Base-by-base conservation (phyloP, 2,888 invertebrate species). In the Pyrocoelia pectoralis region DNA sequence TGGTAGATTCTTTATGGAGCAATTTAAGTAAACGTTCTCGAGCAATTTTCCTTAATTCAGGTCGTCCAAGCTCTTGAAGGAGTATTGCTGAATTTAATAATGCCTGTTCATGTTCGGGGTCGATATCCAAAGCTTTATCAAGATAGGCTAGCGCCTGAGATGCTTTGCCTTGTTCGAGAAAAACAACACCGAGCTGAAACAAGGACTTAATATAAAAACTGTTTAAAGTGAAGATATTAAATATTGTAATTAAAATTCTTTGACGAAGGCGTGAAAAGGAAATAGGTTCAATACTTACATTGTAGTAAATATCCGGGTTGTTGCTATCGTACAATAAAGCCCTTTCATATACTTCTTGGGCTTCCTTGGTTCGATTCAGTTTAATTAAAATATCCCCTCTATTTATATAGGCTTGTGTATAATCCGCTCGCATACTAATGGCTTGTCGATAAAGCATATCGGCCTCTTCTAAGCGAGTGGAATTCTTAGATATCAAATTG, bases 391-490 rank as follows among this genome's bases (percentile, higher is more conserved):
- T 94, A 83, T 98, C 97, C 0, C 97, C 98, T 59, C 97, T 88
- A 83, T 98, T 98, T 71, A 98, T 98, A 79, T 98, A 98, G 6
- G 97, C 98, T 80, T 96, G 94, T 0, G 95, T 90, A 80, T 97
- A 97, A 84, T 98, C 97, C 0, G 97, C 91, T 70, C 98, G 85
- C 98, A 98, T 98, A 77, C 96, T 95, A 70, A 98, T 97, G 9
- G 97, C 98, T 81, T 97, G 97, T 64, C 95, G 85, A 77, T 97
- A 96, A 50, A 97, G 81, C 86, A 94, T 86, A 82, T 98, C 97
- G 0, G 98, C 98, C 82, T 98, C 97, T 80, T 95, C 94, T 56
- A 98, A 82, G 57, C 97, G 86, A 1, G 95, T 94, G 19, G 91
- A 90, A 81, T 98, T 96, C 78, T 95, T 93, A 2, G 97, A 94